Conservation (phyloP, 1,140 invertebrate species). For the Kradibia gibbosae region DNA sequence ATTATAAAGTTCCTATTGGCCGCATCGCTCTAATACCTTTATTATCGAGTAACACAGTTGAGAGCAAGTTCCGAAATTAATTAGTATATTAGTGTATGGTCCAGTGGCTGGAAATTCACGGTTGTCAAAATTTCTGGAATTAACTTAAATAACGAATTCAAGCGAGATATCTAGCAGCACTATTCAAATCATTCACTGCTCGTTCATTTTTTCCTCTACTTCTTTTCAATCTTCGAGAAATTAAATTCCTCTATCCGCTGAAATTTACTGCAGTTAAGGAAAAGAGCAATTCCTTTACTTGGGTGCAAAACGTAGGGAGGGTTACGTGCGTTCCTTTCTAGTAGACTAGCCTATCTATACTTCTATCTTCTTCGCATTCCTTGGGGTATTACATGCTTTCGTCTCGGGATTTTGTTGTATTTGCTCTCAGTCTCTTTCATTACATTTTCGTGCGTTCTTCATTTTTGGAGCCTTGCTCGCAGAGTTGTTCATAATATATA, state of each 20-base stretch:
- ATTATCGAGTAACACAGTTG: too few species aligned
- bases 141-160: slow-evolving; percentile 36
- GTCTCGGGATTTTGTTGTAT: background rate
- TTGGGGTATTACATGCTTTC: slow-evolving; percentile 67
- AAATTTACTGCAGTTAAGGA: slow-evolving; percentile 25
- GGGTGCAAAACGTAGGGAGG: slow-evolving; percentile 36
- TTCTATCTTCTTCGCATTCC: slow-evolving; percentile 71
- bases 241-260: slow-evolving; percentile 34
- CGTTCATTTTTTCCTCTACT: slow-evolving; percentile 16
- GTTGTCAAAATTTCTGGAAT: slow-evolving; percentile 38
- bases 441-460: background rate
- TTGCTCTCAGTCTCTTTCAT: background rate
- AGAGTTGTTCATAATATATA: background rate
- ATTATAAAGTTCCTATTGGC: too few species aligned
- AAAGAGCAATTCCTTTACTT: slow-evolving; percentile 45
- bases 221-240: slow-evolving; percentile 38
- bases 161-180: slow-evolving; percentile 39
- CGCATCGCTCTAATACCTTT: too few species aligned
- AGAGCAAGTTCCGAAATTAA: slow-evolving; percentile 1
- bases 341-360: slow-evolving; percentile 59
- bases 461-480: background rate
- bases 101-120: background rate
- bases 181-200: slow-evolving; percentile 51
- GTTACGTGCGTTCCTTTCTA: slow-evolving; percentile 19
- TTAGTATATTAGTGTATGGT: slow-evolving; percentile 20